These are phyloP conservation scores for Sclerodermus sp. DNA, from an alignment of 2,888 invertebrate species.

Conservation along the genomic window DNA sequence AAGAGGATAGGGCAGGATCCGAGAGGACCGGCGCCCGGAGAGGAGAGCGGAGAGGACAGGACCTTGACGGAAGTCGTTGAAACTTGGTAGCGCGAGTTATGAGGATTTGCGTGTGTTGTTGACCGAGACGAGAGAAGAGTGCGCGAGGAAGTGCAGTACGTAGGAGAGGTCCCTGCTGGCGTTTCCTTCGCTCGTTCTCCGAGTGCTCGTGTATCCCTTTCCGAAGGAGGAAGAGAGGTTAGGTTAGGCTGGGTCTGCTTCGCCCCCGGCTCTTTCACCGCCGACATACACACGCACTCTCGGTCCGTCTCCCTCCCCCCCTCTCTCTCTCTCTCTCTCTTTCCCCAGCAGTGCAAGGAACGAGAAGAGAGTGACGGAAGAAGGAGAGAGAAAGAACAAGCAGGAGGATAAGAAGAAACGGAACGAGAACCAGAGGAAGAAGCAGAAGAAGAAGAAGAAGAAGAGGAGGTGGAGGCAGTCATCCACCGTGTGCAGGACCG, in stretches of 20 bases:
- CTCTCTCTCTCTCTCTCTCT: slow-evolving; percentile 5
- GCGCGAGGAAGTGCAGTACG: slow-evolving; percentile 15
- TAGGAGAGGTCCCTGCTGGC: not conserved
- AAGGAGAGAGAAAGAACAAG: slow-evolving; percentile 8
- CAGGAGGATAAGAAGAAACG: slow-evolving; percentile 2
- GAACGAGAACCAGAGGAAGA: slow-evolving; percentile 6
- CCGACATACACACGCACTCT: no score
- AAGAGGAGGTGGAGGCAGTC: slow-evolving; percentile 9
- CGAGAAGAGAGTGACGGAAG: slow-evolving; percentile 2
- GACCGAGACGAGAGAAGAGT: slow-evolving; percentile 5
- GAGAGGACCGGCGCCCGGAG: no score
- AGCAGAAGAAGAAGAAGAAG: slow-evolving; percentile 16
- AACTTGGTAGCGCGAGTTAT: no score
- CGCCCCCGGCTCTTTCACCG: slow-evolving; percentile 10
- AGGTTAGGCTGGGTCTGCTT: slow-evolving; percentile 33
- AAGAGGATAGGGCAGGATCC: no score
- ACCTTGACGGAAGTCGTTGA: no score
- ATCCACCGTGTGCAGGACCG: slow-evolving; percentile 3
- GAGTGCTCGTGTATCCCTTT: slow-evolving; percentile 11
- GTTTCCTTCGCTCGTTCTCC: not conserved
- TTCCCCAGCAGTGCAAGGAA: slow-evolving; percentile 2
- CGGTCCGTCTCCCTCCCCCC: not conserved
- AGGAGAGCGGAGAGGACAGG: no score
- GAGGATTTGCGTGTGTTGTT: no score
- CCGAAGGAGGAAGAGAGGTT: slow-evolving; percentile 25